phyloP scores from a whole-genome alignment of 2,888 invertebrate species.

The Flexamia atlantica region DNA sequence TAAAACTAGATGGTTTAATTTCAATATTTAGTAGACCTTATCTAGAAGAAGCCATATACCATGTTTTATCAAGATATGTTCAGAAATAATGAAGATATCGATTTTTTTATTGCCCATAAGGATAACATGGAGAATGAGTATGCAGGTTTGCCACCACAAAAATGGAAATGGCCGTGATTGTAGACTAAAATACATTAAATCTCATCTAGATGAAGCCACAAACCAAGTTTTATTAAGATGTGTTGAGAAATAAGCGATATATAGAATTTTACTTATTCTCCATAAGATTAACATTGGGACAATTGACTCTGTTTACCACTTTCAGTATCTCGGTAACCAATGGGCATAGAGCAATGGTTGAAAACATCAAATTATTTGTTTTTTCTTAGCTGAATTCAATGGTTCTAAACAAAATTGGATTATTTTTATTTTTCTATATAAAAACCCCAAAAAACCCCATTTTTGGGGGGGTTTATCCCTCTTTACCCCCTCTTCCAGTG shows the following conservation, averaged over 20 bases:
- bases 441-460: too few relatives aligned
- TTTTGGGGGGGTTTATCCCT: too few relatives aligned
- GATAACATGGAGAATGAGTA: background rate
- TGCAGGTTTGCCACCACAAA: background rate
- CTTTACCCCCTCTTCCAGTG: too few relatives aligned
- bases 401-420: too few relatives aligned
- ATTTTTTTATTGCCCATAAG: background rate
- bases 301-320: background rate
- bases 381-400: background rate
- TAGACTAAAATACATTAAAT: background rate
- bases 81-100: background rate
- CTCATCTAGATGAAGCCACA: background rate
- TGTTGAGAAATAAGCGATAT: background rate
- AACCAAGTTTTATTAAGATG: background rate
- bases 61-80: background rate
- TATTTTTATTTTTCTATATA: too few relatives aligned
- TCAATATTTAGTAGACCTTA: background rate
- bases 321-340: background rate
- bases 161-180: too few relatives aligned
- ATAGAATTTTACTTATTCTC: background rate
- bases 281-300: background rate
- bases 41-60: background rate
- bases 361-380: background rate
- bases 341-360: background rate
- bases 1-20: background rate